Conservation (phyloP, 2,797 vertebrate genomes). For the Malacoraja senta region DNA sequence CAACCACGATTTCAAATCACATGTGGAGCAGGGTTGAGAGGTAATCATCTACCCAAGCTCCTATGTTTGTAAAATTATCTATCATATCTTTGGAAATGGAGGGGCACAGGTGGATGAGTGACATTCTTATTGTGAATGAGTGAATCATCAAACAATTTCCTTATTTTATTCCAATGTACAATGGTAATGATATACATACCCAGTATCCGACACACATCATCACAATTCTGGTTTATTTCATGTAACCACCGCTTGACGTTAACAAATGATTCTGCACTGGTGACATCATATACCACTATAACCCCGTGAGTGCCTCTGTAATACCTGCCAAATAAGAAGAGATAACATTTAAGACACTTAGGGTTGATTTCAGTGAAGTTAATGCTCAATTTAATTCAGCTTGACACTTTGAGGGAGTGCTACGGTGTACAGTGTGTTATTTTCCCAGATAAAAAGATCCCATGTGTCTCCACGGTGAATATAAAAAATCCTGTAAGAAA, state of each 20-base stretch:
- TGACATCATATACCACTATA: constrained; percentile 97
- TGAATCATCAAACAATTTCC: not conserved
- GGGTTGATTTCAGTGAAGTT: not conserved
- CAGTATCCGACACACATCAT: constrained; percentile 96
- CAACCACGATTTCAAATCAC: too few species aligned
- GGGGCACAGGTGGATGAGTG: not conserved
- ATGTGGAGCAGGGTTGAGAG: too few species aligned
- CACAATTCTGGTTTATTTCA: constrained; percentile 98
- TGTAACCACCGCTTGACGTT: constrained; percentile 99
- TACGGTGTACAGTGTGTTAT: not conserved
- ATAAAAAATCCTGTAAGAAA: not conserved
- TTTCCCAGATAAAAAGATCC: not conserved
- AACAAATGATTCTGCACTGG: constrained; percentile 94
- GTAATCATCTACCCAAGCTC: too few species aligned
- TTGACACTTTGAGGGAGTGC: not conserved
- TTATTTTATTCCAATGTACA: not conserved
- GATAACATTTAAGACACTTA: not conserved
- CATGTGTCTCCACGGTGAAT: not conserved
- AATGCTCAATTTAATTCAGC: not conserved
- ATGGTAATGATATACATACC: constrained; percentile 58
- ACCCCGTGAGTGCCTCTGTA: constrained; percentile 96
- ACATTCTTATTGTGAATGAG: too few species aligned
- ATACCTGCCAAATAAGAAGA: constrained; percentile 63
- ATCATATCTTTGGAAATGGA: not conserved
- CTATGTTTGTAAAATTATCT: not conserved